Conservation (phyloP, 1,140 invertebrate species). For the Thereuonema tuberculata region DNA sequence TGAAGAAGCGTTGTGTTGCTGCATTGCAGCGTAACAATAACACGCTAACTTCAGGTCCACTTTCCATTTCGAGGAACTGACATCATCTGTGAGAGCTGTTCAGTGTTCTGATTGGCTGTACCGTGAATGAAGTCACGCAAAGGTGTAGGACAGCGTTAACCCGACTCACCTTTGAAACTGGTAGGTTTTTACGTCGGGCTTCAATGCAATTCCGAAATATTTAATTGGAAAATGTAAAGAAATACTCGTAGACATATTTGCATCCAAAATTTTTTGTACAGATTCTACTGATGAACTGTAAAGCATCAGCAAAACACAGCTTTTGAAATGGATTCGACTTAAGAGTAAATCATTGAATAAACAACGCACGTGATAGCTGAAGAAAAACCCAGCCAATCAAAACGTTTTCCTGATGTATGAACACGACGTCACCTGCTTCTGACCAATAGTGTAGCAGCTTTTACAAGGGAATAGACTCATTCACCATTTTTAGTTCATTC, state of each 20-base stretch:
- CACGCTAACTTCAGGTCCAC: not conserved
- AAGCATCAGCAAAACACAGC: not conserved
- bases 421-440: not conserved
- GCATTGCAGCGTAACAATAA: not conserved
- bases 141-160: not conserved
- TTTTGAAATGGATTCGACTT: not conserved
- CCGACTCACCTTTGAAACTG: not conserved
- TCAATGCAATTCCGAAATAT: not conserved
- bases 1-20: not conserved
- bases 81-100: not conserved
- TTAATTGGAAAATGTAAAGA: not conserved
- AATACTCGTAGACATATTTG: not conserved
- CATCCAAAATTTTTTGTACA: not conserved
- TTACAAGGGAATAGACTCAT: slow-evolving; percentile 6
- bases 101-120: not conserved
- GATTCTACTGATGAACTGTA: not conserved
- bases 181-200: not conserved
- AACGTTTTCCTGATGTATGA: not conserved
- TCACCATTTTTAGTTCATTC: slow-evolving; percentile 10
- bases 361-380: slow-evolving; percentile 7
- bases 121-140: not conserved
- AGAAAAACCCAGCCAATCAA: not conserved
- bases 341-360: slow-evolving; percentile 8
- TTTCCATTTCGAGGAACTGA: not conserved
- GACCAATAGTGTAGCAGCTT: not conserved